Evolutionary conservation across 1,140 invertebrate species (phyloP).

Genomic region (Battus philenor): DNA sequence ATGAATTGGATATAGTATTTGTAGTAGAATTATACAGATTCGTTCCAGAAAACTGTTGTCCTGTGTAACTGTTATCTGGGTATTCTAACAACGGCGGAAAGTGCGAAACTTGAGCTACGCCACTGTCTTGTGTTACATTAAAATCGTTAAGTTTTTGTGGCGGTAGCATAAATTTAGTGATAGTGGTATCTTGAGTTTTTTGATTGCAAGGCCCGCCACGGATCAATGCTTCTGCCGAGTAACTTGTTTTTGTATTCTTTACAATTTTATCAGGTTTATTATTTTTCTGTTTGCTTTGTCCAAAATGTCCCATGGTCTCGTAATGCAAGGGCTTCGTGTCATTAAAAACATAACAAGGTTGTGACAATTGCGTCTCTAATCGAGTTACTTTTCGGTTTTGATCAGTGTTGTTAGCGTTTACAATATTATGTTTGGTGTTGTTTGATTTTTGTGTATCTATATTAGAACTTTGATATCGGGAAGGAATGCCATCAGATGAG

Average conservation of each 20-base stretch:
- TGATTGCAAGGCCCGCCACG: constrained; percentile 57
- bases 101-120: constrained; percentile 65
- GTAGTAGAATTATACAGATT: constrained; percentile 63
- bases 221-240: constrained; percentile 64
- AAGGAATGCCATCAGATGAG: constrained; percentile 50
- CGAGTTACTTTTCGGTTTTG: constrained; percentile 40
- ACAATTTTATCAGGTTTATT: constrained; percentile 55
- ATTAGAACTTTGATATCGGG: constrained; percentile 41
- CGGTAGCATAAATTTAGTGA: constrained; percentile 46
- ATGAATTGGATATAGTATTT: constrained; percentile 67
- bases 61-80: constrained; percentile 54
- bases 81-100: constrained; percentile 67
- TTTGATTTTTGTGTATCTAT: constrained; percentile 40
- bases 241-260: constrained; percentile 64
- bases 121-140: constrained; percentile 46
- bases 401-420: constrained; percentile 41
- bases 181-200: constrained; percentile 48
- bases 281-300: constrained; percentile 45
- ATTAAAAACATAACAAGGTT: constrained; percentile 56
- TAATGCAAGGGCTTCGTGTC: constrained; percentile 46
- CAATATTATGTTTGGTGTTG: constrained; percentile 40
- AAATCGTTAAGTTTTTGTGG: constrained; percentile 60
- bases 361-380: constrained; percentile 41
- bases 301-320: constrained; percentile 48
- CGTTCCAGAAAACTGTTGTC: constrained; percentile 62